These are phyloP conservation scores for Hyles vespertilio DNA, from an alignment of 1,140 invertebrate species.

Conservation along the genomic window DNA sequence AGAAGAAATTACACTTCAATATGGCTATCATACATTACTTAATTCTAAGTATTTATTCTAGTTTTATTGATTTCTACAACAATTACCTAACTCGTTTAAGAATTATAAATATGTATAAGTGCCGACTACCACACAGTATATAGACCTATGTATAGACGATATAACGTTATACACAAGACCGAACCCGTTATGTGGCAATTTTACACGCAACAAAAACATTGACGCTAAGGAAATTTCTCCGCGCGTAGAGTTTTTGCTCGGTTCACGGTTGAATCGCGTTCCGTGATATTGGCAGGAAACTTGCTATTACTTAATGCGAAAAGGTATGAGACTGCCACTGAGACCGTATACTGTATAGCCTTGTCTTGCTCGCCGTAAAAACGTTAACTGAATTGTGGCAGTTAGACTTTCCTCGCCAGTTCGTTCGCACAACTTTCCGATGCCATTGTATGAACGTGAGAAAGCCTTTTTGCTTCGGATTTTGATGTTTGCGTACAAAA, in stretches of 20 bases:
- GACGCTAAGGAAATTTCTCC: conserved; percentile 52
- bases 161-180: conserved; percentile 6
- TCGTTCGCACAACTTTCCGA: conserved; percentile 26
- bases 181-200: conserved; percentile 49
- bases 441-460: conserved; percentile 24
- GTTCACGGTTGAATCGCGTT: conserved; percentile 48
- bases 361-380: conserved; percentile 14
- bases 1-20: too few relatives aligned
- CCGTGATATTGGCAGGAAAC: conserved; percentile 30
- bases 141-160: too few relatives aligned
- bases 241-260: conserved; percentile 41
- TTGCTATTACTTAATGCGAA: conserved; percentile 9
- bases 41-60: too few relatives aligned
- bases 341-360: conserved; percentile 7
- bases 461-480: conserved; percentile 12
- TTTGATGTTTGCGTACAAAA: conserved; percentile 4
- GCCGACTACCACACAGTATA: too few relatives aligned
- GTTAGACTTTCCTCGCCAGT: conserved; percentile 21
- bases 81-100: too few relatives aligned
- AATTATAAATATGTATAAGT: too few relatives aligned
- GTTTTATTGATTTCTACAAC: too few relatives aligned
- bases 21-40: too few relatives aligned
- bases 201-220: conserved; percentile 49
- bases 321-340: too few relatives aligned
- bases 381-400: conserved; percentile 12